Evolutionary conservation across 1,140 invertebrate species (phyloP), one percentile per base, ranked within the genome.

Genomic region (Tetramorium parvispinum): DNA sequence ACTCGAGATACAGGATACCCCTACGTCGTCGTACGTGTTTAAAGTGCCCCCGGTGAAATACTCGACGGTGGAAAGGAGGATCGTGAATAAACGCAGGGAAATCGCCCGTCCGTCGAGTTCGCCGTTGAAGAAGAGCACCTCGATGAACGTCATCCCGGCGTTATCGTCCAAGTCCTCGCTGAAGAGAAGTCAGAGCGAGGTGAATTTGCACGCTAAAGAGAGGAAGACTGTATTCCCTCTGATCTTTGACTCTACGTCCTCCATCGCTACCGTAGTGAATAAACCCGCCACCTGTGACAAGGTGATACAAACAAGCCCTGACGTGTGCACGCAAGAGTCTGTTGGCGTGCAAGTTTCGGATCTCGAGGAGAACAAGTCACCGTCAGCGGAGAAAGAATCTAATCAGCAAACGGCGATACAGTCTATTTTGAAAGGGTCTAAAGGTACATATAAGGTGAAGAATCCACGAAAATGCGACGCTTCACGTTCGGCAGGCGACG

Each of bases 181-280:
- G 0, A 95, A 94, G 68, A 87, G 95, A 77, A 95, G 95, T 76
- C 94, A 95, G 43, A 95, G 95, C 81, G 94, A 95, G 55, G 79
- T 95, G 3, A 95, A 95, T 81, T 75, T 95, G 0, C 86, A 90
- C 18, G 88, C 49, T 4, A 92, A 88, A 4, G 93, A 94, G n/a
- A 93, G 92, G 55, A 92, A 87, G 46, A 43, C 75, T 0, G 24
- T 81, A 5, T 78, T 92, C 5, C 90, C 92, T 4, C 32, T 94
- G 6, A 94, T 94, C 8, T 95, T 95, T 40, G 91, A 95, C 68
- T 95, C 95, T 0, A 93, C 94, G 0, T 95, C 95, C 0, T 95
- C 95, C 0, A 94, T 95, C 7, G 91, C 95, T 0, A 95, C 95
- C 0, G 92, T 95, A 10, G 93, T 95, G 4, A 94, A 94, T 70